A percentile compares a stretch with the other conserved stretches of the same genome.
Evolutionary conservation across 2,888 invertebrate species (phyloP).

Genomic region (Barypeithes pellucidus): DNA sequence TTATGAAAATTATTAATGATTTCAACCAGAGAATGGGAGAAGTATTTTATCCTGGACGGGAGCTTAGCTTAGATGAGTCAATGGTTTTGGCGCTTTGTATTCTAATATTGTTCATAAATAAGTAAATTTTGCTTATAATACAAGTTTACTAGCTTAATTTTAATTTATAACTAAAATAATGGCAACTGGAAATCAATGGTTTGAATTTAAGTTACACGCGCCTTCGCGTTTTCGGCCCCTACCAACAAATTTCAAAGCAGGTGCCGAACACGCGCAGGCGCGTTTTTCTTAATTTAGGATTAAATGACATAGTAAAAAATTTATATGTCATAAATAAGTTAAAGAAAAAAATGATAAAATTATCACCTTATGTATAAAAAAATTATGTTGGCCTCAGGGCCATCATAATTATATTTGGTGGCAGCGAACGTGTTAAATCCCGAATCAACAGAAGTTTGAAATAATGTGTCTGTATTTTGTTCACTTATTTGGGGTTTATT

Average conservation of each 20-base stretch:
- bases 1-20: constrained; percentile 62
- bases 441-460: no score
- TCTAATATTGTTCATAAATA: constrained; percentile 7
- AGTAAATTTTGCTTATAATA: not conserved
- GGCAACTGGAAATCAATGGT: constrained; percentile 3
- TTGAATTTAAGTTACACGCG: constrained; percentile 5
- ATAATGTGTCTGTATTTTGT: no score
- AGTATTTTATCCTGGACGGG: constrained; percentile 55
- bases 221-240: constrained; percentile 9
- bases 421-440: constrained; percentile 2
- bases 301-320: not conserved
- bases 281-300: not conserved
- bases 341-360: constrained; percentile 12
- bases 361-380: not conserved
- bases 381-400: not conserved
- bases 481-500: no score
- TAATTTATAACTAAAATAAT: not conserved
- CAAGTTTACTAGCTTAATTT: not conserved
- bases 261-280: constrained; percentile 4
- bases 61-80: constrained; percentile 56
- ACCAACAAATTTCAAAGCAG: constrained; percentile 1
- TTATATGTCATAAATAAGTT: constrained; percentile 1
- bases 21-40: constrained; percentile 58
- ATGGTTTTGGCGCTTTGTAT: constrained; percentile 60
- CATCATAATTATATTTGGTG: constrained; percentile 8